Percentiles rank a stretch among this genome's conserved stretches.
Evolutionary conservation across 1,140 invertebrate genomes (phyloP).

Genomic region (Anastatus disparis): DNA sequence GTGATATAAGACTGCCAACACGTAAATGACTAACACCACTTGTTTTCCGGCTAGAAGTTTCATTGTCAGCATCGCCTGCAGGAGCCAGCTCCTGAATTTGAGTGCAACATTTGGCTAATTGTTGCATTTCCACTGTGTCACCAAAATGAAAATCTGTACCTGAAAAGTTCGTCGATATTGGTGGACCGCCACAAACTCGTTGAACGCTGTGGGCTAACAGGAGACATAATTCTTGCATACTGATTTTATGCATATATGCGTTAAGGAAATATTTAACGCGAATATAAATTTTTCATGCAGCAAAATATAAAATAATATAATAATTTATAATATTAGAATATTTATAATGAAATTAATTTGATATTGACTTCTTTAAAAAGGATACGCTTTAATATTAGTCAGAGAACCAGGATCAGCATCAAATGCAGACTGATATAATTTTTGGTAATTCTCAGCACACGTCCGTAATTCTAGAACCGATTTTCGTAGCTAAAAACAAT

Average conservation of each 20-base stretch:
- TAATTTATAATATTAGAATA: no score
- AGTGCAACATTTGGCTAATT: slow-evolving; percentile 65
- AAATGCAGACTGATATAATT: slow-evolving; percentile 90
- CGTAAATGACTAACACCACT: slow-evolving; percentile 59
- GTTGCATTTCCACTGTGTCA: slow-evolving; percentile 66
- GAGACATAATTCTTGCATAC: slow-evolving; percentile 81
- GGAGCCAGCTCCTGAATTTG: slow-evolving; percentile 68
- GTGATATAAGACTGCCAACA: slow-evolving; percentile 59
- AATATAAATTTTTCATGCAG: background rate
- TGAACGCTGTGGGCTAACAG: slow-evolving; percentile 82
- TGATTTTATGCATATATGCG: slow-evolving; percentile 49
- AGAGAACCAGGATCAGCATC: slow-evolving; percentile 91
- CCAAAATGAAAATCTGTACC: slow-evolving; percentile 66
- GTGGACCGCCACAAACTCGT: slow-evolving; percentile 69
- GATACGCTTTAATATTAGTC: slow-evolving; percentile 79
- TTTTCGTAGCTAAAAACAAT: slow-evolving; percentile 73
- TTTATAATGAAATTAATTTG: no score
- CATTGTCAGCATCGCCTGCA: slow-evolving; percentile 57
- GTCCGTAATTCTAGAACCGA: slow-evolving; percentile 79
- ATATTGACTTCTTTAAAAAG: slow-evolving; percentile 51
- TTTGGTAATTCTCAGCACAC: slow-evolving; percentile 82
- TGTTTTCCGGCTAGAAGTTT: slow-evolving; percentile 52
- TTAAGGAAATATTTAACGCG: slow-evolving; percentile 43
- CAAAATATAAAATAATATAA: no score
- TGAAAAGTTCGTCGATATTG: slow-evolving; percentile 51